Percentiles rank a stretch among this genome's conserved stretches.
phyloP scores from a whole-genome alignment of 2,113 vertebrate genomes.

The Enhydra lutris region DNA sequence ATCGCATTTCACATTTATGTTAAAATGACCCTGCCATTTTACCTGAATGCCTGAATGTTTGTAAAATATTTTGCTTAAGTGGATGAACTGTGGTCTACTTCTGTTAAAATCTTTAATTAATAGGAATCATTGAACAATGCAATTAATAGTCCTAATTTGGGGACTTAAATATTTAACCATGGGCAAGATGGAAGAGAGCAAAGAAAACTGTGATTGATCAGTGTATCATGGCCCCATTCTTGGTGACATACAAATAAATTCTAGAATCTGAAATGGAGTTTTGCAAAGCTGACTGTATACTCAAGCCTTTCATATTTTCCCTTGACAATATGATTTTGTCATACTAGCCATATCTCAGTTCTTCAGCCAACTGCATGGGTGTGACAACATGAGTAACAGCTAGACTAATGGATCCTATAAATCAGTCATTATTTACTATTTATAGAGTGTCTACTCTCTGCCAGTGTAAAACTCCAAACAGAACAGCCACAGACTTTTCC shows the following conservation, averaged over 20 bases:
- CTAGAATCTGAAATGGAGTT: conserved; percentile 39
- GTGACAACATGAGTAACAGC: background rate
- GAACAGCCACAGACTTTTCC: background rate
- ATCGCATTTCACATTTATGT: background rate
- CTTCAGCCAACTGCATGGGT: background rate
- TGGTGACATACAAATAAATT: conserved; percentile 5
- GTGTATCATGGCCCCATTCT: background rate
- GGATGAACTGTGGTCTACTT: background rate
- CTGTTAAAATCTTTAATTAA: background rate
- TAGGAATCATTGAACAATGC: background rate
- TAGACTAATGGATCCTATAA: background rate
- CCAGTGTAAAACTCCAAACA: background rate
- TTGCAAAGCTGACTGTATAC: background rate
- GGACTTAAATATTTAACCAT: conserved; percentile 33
- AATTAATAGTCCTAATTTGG: background rate
- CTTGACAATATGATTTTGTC: background rate
- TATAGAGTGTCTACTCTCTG: background rate
- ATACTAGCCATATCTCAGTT: background rate
- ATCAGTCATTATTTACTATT: background rate
- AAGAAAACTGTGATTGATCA: background rate
- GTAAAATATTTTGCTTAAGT: conserved; percentile 18
- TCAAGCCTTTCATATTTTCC: background rate
- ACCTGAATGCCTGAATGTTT: conserved; percentile 28
- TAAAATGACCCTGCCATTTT: background rate
- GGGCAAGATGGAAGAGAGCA: background rate